Percentiles rank a stretch among this genome's conserved stretches.
Conservation (phyloP, 2,888 invertebrate species). For the Erannis defoliaria region DNA sequence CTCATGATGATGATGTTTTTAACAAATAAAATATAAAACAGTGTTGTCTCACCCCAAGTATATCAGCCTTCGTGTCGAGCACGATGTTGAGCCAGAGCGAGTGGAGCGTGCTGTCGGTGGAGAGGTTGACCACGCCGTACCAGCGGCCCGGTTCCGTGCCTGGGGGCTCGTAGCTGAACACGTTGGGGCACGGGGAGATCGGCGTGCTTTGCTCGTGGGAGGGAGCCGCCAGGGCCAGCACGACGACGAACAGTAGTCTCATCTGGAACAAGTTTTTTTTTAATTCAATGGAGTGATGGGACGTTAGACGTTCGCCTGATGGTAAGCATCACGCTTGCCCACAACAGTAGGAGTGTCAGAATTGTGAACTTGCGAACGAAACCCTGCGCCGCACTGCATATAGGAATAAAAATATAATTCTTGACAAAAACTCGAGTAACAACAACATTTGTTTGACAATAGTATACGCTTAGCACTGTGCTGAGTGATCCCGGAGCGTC, state of each 20-base stretch:
- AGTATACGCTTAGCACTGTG: too few species aligned
- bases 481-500: too few species aligned
- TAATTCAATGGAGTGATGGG: neutral
- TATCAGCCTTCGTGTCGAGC: conserved; percentile 86
- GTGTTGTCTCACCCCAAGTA: conserved; percentile 83
- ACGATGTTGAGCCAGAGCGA: conserved; percentile 87
- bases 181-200: conserved; percentile 86
- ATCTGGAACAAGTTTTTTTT: conserved; percentile 44
- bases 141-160: conserved; percentile 85
- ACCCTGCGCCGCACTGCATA: too few species aligned
- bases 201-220: conserved; percentile 68
- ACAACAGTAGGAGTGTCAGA: too few species aligned
- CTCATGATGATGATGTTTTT: too few species aligned
- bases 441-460: too few species aligned
- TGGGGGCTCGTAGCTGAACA: conserved; percentile 86
- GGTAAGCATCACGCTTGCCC: too few species aligned
- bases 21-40: too few species aligned
- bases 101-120: conserved; percentile 84
- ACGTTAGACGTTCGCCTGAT: too few species aligned
- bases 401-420: too few species aligned
- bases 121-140: conserved; percentile 87
- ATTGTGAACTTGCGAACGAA: too few species aligned
- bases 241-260: conserved; percentile 44
- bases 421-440: too few species aligned
- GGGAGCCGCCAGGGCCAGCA: conserved; percentile 59